These are phyloP conservation scores for Anolis sagrei DNA, from an alignment of 2,113 vertebrate genomes.

Conservation along the genomic window DNA sequence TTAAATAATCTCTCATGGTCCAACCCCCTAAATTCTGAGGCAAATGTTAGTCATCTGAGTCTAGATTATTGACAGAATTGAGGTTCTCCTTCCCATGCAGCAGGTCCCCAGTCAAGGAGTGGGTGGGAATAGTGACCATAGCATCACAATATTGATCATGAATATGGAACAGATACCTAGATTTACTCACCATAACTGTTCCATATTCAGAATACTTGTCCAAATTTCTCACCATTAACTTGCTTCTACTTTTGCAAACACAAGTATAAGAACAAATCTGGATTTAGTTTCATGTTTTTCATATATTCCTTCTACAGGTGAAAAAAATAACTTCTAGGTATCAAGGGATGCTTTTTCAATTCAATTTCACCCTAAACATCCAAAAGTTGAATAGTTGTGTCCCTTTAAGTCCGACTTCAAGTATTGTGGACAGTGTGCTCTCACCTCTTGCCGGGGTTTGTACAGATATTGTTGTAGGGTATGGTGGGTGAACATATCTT, in stretches of 20 bases:
- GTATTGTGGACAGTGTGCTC: neutral
- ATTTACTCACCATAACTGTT: too few relatives aligned
- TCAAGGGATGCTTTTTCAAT: neutral
- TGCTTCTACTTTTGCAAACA: neutral
- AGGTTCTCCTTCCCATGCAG: too few relatives aligned
- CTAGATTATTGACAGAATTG: too few relatives aligned
- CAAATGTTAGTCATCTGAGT: too few relatives aligned
- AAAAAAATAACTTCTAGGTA: neutral
- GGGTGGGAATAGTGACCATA: too few relatives aligned
- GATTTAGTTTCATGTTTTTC: neutral
- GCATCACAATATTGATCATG: too few relatives aligned
- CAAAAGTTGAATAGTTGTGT: neutral
- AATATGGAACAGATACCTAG: too few relatives aligned
- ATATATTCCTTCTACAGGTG: neutral
- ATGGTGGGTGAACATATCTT: slow-evolving; percentile 87
- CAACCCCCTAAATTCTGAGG: too few relatives aligned
- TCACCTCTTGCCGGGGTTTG: slow-evolving; percentile 90
- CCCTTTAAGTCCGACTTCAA: neutral
- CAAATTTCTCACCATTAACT: too few relatives aligned
- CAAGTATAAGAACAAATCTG: neutral
- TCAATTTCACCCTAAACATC: neutral
- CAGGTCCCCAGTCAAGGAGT: too few relatives aligned
- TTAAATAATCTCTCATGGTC: too few relatives aligned
- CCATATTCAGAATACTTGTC: too few relatives aligned
- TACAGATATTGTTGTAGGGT: slow-evolving; percentile 94